phyloP scores from a whole-genome alignment of 2,113 vertebrate species.

The Bufo bufo region DNA sequence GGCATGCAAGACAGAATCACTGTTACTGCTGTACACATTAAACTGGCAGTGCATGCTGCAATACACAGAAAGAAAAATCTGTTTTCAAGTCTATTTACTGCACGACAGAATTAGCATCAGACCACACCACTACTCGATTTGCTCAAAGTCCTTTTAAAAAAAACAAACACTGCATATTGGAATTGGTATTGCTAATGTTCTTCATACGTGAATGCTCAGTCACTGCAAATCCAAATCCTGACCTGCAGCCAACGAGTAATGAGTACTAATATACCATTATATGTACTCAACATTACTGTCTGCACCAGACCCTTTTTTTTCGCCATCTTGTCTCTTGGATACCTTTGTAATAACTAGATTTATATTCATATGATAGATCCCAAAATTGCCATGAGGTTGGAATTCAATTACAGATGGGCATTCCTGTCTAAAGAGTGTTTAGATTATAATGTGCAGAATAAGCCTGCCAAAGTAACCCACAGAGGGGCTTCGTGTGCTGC shows the following conservation, averaged over 20 bases:
- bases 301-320: not conserved
- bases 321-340: not conserved
- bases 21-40: conserved; percentile 28
- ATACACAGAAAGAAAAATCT: not conserved
- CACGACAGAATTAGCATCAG: not conserved
- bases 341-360: not conserved
- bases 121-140: conserved; percentile 6
- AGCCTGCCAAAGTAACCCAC: not conserved
- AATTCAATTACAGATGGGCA: not conserved
- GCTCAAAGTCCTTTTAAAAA: not conserved
- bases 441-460: not conserved
- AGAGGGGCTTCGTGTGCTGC: not conserved
- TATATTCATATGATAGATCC: not conserved
- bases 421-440: not conserved
- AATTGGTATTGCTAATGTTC: conserved; percentile 27
- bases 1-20: conserved; percentile 28
- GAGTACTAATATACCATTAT: not conserved
- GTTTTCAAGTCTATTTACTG: conserved; percentile 5
- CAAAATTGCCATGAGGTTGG: not conserved
- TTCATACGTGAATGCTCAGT: not conserved
- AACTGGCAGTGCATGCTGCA: conserved; percentile 19
- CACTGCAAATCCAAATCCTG: not conserved
- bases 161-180: not conserved
- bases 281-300: conserved; percentile 5
- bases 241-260: not conserved